phyloP scores from a whole-genome alignment of 2,113 vertebrate species.

The Myodes glareolus region DNA sequence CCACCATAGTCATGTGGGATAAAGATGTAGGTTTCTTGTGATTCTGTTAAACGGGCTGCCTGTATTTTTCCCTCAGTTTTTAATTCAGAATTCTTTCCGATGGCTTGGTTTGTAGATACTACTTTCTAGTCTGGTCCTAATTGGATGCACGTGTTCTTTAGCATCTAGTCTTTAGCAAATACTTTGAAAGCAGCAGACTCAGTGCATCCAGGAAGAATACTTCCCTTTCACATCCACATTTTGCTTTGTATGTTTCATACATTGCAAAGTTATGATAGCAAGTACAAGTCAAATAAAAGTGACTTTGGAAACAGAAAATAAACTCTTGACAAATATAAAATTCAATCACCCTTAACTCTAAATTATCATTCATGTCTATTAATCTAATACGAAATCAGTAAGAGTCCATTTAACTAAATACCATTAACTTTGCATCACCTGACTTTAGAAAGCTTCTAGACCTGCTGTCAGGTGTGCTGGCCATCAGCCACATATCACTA shows the following conservation, averaged over 20 bases:
- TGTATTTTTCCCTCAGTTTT: neutral
- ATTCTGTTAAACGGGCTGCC: neutral
- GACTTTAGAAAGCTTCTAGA: neutral
- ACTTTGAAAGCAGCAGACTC: neutral
- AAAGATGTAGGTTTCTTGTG: neutral
- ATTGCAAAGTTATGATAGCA: neutral
- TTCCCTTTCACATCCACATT: neutral
- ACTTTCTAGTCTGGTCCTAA: neutral
- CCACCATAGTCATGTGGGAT: neutral
- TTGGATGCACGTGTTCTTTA: neutral
- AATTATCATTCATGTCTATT: neutral
- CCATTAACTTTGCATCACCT: neutral
- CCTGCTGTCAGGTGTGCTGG: neutral
- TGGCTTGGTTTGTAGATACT: neutral
- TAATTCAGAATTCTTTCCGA: neutral
- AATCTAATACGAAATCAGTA: neutral
- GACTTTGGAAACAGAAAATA: slow-evolving; percentile 2
- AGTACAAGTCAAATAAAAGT: neutral
- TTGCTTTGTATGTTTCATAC: neutral
- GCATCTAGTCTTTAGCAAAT: slow-evolving; percentile 3
- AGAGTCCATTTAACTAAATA: neutral
- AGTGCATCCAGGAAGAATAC: neutral
- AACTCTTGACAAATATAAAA: neutral
- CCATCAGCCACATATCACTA: neutral
- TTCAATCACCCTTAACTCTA: neutral